Evolutionary conservation across 2,888 invertebrate species (phyloP), one percentile per base, ranked within the genome.

Genomic region (Sphaerolaimus hirsutus): DNA sequence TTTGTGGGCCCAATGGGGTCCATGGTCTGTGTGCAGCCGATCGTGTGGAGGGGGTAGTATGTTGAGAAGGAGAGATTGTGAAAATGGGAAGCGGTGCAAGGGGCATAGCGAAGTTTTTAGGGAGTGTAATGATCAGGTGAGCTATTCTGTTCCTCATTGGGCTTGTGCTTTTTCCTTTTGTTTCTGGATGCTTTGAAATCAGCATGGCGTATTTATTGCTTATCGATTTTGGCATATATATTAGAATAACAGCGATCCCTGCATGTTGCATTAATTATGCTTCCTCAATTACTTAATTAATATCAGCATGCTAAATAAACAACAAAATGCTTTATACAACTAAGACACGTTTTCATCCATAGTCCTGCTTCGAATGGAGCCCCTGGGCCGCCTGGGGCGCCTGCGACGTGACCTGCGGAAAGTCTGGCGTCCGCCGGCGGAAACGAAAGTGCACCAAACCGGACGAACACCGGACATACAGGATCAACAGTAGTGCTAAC

Each of bases 341-440:
- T 29, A 29, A 10, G 29, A 29, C 29, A 29, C 29, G 14, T 14
- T 7, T 7, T 7, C 29, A 29, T 29, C 7, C 29, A 29, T 14
- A 29, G 29, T 29, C 29, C 29, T 29, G 29, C 14, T 14, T 35
- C 3, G 3, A 12, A 4, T 87, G 86, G 86, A 82, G 86, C 0
- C 74, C 76, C 1, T 89, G 86, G 86, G 80, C 83, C 0, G 74
- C 77, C 0, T 89, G 86, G 86, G 83, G 84, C 1, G 76, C 78
- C 25, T 89, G 87, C 57, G 76, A 79, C 1, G 71, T 73, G 54
- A 75, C 75, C 1, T 81, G 81, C 61, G 80, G 86, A 27, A 74
- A 78, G 46, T 84, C 83, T 0, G 76, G 81, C 44, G 81, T 81
- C 68, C 77, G 78, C 0, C n/a, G 17, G 17, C 72, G 82, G 0